A percentile compares a stretch with the other conserved stretches of the same genome.
Conservation (phyloP, 2,113 vertebrate species). For the Cromileptes altivelis region DNA sequence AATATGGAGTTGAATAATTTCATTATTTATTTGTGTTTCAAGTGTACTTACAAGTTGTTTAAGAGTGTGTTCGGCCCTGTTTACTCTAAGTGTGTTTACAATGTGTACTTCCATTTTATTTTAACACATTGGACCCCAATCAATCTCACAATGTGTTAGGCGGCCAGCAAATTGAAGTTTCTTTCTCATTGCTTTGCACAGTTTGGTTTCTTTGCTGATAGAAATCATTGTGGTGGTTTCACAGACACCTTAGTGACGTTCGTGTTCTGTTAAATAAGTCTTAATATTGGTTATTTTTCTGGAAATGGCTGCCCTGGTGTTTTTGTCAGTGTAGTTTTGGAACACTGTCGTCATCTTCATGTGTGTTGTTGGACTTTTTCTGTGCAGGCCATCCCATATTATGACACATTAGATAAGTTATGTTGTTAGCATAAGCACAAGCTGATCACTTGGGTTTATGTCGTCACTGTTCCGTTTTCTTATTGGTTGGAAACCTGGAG, state of each 20-base stretch:
- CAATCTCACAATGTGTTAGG: not conserved
- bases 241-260: slow-evolving; percentile 37
- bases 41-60: slow-evolving; percentile 76
- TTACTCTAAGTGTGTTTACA: slow-evolving; percentile 65
- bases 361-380: slow-evolving; percentile 15
- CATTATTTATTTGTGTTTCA: slow-evolving; percentile 77
- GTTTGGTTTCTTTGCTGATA: slow-evolving; percentile 41
- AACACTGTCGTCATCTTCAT: slow-evolving; percentile 1
- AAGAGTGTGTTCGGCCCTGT: slow-evolving; percentile 42
- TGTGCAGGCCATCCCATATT: slow-evolving; percentile 10
- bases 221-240: slow-evolving; percentile 16
- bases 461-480: slow-evolving; percentile 39
- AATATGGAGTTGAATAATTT: slow-evolving; percentile 21
- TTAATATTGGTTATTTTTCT: slow-evolving; percentile 33
- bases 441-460: slow-evolving; percentile 44
- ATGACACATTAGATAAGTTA: slow-evolving; percentile 13
- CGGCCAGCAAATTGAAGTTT: not conserved
- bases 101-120: slow-evolving; percentile 41
- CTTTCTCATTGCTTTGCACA: slow-evolving; percentile 2
- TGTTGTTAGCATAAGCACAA: slow-evolving; percentile 55
- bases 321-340: slow-evolving; percentile 16
- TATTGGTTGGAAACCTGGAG: slow-evolving; percentile 62
- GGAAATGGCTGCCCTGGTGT: slow-evolving; percentile 8
- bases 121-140: not conserved
- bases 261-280: slow-evolving; percentile 12